A percentile compares a stretch with the other conserved stretches of the same genome.
Conservation (phyloP, 2,113 vertebrate species). For the Prunella himalayana region DNA sequence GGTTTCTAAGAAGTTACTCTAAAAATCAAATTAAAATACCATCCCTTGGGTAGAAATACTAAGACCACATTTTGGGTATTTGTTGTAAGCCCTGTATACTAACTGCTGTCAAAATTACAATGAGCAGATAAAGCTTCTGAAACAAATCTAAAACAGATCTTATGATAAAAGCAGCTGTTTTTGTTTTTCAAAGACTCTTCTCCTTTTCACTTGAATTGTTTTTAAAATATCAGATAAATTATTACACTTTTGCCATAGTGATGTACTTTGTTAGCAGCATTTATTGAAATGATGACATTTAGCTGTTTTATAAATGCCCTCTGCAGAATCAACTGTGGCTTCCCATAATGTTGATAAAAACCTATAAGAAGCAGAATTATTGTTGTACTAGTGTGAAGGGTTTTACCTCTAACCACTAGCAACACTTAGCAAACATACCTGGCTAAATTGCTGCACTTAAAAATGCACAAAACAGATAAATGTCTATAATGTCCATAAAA, state of each 20-base stretch:
- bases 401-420: background rate
- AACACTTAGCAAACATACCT: background rate
- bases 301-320: background rate
- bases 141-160: background rate
- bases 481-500: background rate
- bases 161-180: background rate
- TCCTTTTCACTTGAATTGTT: background rate
- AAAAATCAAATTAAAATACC: background rate
- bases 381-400: background rate
- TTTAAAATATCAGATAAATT: background rate
- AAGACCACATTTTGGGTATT: background rate
- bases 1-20: background rate
- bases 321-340: background rate
- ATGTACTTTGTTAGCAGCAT: background rate
- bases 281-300: background rate
- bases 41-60: background rate
- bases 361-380: background rate
- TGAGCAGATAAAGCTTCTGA: background rate
- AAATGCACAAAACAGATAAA: background rate
- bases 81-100: background rate
- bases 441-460: background rate
- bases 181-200: background rate
- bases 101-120: background rate
- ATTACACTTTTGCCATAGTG: background rate
- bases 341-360: background rate